These are phyloP conservation scores for Sarcophaga caerulescens DNA, from an alignment of 2,888 invertebrate species.

Conservation along the genomic window DNA sequence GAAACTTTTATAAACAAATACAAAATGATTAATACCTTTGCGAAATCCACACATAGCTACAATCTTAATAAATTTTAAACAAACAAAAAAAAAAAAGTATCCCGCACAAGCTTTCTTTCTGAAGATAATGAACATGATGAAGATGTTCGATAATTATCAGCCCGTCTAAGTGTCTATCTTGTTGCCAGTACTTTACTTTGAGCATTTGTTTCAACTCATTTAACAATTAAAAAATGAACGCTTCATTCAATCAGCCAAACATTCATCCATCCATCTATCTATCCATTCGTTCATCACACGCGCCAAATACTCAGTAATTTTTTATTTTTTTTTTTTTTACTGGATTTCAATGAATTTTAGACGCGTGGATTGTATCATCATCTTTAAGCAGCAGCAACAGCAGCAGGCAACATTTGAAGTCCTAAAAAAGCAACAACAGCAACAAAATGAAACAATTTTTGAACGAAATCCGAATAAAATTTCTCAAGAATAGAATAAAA, in stretches of 20 bases:
- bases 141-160: constrained; percentile 2
- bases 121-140: background rate
- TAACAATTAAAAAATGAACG: background rate
- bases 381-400: constrained; percentile 2
- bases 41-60: no score
- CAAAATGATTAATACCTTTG: no score
- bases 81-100: no score
- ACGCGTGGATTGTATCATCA: constrained; percentile 62
- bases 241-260: background rate
- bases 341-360: constrained; percentile 38
- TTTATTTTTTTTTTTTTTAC: constrained; percentile 2
- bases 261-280: constrained; percentile 17
- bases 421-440: background rate
- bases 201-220: background rate
- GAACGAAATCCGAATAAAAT: background rate
- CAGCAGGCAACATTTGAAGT: constrained; percentile 6
- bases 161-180: background rate
- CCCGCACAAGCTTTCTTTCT: background rate
- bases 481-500: background rate
- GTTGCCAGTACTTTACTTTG: background rate
- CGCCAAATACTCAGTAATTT: background rate
- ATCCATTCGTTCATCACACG: constrained; percentile 31
- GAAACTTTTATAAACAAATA: no score
- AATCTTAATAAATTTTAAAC: no score
- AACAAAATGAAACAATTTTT: constrained; percentile 10